Conservation (phyloP, 30 jellyfish, hydroid and myxozoan species). For the Mastigias papua region DNA sequence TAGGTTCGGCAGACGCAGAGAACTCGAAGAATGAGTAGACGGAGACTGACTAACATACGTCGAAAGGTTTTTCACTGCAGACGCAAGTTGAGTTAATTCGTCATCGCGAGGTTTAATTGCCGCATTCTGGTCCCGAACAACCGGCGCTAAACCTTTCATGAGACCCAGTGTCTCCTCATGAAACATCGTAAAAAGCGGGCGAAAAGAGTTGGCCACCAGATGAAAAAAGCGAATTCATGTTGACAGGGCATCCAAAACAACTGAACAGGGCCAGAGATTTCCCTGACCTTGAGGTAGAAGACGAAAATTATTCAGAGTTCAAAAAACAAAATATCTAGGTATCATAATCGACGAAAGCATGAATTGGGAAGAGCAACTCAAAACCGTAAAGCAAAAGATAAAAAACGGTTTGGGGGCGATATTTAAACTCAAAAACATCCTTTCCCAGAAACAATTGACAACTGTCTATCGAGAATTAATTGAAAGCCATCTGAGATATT, state of each 20-base stretch:
- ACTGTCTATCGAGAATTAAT: slow-evolving; percentile 10
- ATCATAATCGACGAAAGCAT: no score
- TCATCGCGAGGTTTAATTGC: no score
- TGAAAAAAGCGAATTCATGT: background rate
- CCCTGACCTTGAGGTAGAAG: background rate
- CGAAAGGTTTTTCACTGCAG: no score
- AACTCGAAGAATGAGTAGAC: no score
- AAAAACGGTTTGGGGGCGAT: slow-evolving; percentile 22
- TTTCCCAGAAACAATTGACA: background rate
- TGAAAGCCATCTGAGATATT: slow-evolving; percentile 38
- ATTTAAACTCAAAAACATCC: background rate
- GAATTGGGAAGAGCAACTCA: slow-evolving; percentile 19
- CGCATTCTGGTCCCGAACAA: no score
- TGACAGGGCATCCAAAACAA: no score
- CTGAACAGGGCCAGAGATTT: background rate
- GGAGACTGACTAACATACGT: no score
- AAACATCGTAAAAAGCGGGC: background rate
- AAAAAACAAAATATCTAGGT: no score
- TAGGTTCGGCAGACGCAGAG: no score
- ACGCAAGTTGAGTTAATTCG: no score
- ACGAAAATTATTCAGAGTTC: slow-evolving; percentile 37
- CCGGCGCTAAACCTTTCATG: no score
- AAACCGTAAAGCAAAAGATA: slow-evolving; percentile 30
- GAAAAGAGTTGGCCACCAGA: background rate
- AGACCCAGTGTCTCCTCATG: no score